These are phyloP conservation scores for Triops cancriformis DNA, from an alignment of 1,140 invertebrate species.

Conservation along the genomic window DNA sequence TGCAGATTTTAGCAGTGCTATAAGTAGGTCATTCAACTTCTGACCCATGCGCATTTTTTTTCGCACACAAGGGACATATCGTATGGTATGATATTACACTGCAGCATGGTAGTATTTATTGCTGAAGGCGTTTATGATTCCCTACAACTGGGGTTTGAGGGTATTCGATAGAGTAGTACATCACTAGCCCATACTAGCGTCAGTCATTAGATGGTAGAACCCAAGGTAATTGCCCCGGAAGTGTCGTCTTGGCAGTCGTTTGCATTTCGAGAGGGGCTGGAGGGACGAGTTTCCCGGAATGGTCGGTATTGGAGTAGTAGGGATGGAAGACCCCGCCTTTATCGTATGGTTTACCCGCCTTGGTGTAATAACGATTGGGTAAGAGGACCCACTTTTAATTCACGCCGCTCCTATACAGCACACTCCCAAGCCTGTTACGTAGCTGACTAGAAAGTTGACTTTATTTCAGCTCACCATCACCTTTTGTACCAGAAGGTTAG, in stretches of 20 bases:
- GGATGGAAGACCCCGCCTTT: constrained; percentile 3
- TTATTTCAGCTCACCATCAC: too few species aligned
- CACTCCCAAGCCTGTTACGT: background rate
- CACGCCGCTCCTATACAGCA: background rate
- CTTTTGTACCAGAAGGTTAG: too few species aligned
- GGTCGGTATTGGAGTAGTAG: background rate
- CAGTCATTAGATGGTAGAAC: background rate
- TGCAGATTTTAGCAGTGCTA: background rate
- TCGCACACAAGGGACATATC: background rate
- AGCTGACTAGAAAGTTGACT: background rate
- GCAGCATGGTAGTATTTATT: background rate
- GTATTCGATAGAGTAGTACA: background rate
- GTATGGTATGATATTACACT: background rate
- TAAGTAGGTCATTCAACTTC: background rate
- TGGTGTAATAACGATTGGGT: constrained; percentile 6
- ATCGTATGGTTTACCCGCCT: background rate
- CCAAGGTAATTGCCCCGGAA: constrained; percentile 4
- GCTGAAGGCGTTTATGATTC: background rate
- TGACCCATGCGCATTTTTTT: background rate
- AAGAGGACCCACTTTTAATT: background rate
- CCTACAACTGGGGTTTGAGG: background rate
- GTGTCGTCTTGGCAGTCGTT: background rate
- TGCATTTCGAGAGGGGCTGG: background rate
- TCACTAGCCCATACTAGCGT: background rate
- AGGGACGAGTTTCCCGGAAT: constrained; percentile 9